Evolutionary conservation across 2,113 vertebrate genomes (phyloP), one percentile per base, ranked within the genome.

Genomic region (Rhinolophus sinicus): DNA sequence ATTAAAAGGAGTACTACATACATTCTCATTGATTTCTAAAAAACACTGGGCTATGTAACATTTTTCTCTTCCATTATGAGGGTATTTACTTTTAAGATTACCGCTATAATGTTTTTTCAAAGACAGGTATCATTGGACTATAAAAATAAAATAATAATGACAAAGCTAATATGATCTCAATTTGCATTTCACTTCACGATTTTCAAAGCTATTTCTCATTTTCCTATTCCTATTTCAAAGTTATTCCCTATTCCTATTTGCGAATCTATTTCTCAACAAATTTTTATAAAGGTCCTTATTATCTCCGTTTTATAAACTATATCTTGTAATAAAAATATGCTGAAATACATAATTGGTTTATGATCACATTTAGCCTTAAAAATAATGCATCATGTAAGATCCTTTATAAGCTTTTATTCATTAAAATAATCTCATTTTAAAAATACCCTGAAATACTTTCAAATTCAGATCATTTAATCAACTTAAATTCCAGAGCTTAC

Each of bases 171-270:
- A 92, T 73, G 24, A 54, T 40, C 19, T 83, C 33, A 73, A 40
- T 88, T 75, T 93, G 24, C 24, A 93, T 78, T 94, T 91, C 30
- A 77, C 30, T 44, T 83, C 30, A 80, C 12, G 89, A 82, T 67
- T 96, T 84, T 92, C 50, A 93, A 94, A 94, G 38, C 21, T 81
- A 90, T 44, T 90, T 96, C n/a, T 35, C n/a, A 94, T 44, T 97
- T 94, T 95, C 38, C 50, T 62, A 54, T 75, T 95, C n/a, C 65
- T 83, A 91, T 58, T 54, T 72, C 86, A 90, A 94, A 75, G 30
- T 50, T 81, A 95, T 38, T 92, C 87, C 18, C 3, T 62, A 69
- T 56, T 62, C 44, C 30, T 78, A 88, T 93, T 90, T 92, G 92
- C 54, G 93, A 92, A 77, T 85, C 58, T 80, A 88, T 64, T 93